Evolutionary conservation across 2,113 vertebrate genomes (phyloP).

Genomic region (Prolemur simus): DNA sequence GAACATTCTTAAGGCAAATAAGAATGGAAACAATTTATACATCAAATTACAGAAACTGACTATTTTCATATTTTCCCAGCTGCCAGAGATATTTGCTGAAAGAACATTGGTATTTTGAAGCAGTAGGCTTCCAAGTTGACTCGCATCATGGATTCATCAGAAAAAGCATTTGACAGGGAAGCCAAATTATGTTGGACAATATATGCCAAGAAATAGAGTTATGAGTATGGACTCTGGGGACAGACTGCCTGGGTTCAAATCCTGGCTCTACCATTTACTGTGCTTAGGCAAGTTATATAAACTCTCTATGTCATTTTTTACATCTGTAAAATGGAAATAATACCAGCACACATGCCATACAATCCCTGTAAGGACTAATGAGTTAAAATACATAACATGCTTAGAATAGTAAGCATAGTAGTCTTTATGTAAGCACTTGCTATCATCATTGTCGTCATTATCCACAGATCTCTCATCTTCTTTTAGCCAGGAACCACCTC

Average conservation of each 20-base stretch:
- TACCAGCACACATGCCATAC: not conserved
- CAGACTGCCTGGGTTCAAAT: slow-evolving; percentile 14
- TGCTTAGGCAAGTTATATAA: not conserved
- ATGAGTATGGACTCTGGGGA: not conserved
- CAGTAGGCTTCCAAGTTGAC: slow-evolving; percentile 32
- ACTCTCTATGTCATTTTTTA: not conserved
- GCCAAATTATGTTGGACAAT: not conserved
- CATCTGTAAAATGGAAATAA: slow-evolving; percentile 11
- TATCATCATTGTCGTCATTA: not conserved
- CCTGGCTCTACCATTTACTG: not conserved
- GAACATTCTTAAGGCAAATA: slow-evolving; percentile 48
- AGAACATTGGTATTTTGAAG: slow-evolving; percentile 51
- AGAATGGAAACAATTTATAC: slow-evolving; percentile 59
- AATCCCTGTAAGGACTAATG: not conserved
- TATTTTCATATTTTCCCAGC: slow-evolving; percentile 56
- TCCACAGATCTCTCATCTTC: not conserved
- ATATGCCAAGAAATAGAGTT: slow-evolving; percentile 6
- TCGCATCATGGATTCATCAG: slow-evolving; percentile 7
- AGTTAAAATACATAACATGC: not conserved
- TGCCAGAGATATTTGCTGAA: slow-evolving; percentile 58
- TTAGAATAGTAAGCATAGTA: not conserved
- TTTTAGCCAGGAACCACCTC: not conserved
- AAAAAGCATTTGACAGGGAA: slow-evolving; percentile 28
- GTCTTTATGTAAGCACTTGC: not conserved
- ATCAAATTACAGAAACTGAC: slow-evolving; percentile 31